Conservation (phyloP, 2,797 vertebrate species). For the Anguilla marmorata region DNA sequence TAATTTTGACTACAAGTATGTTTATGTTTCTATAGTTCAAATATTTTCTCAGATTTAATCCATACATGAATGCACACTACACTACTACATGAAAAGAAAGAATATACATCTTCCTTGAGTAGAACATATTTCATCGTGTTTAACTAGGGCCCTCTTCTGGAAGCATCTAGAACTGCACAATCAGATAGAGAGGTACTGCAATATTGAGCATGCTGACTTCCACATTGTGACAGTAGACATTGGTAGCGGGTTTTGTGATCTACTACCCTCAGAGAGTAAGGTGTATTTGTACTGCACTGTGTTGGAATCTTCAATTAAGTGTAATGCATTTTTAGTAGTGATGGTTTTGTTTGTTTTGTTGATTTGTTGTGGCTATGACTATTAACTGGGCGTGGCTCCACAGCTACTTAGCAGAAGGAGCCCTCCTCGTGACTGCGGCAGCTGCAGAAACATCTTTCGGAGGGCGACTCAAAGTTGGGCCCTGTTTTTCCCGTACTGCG, state of each 20-base stretch:
- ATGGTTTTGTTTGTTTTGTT: neutral
- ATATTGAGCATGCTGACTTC: neutral
- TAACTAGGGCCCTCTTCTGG: constrained; percentile 2
- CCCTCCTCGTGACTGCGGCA: neutral
- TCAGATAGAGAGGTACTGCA: neutral
- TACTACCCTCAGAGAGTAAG: neutral
- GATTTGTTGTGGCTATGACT: neutral
- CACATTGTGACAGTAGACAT: neutral
- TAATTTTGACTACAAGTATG: neutral
- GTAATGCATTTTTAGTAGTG: neutral
- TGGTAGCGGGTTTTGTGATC: neutral
- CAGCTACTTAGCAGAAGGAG: neutral
- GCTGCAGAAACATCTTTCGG: constrained; percentile 7
- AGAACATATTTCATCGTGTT: neutral
- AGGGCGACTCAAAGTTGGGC: neutral
- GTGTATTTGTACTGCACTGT: neutral
- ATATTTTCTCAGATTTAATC: neutral
- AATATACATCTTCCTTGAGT: neutral
- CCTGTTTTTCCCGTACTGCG: neutral
- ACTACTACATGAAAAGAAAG: neutral
- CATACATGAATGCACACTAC: neutral
- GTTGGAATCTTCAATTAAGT: neutral
- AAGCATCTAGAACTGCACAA: neutral
- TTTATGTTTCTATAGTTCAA: neutral
- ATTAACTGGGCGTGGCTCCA: neutral